Conservation (phyloP, 2,113 vertebrate genomes). For the Cephalopholis sonnerati region DNA sequence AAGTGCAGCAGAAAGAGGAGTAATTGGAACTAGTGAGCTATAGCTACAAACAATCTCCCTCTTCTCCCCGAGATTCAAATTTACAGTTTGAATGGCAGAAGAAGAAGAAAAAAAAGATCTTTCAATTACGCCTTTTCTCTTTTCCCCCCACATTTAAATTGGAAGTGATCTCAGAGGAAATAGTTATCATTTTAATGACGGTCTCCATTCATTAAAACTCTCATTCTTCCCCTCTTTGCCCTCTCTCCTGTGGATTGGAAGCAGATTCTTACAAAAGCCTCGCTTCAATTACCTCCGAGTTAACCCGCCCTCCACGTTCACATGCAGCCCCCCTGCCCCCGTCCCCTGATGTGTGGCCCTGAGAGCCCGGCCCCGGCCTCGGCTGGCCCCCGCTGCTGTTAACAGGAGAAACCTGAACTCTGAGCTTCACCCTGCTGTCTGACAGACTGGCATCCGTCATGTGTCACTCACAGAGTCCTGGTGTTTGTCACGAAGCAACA, state of each 20-base stretch:
- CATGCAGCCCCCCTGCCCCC: neutral
- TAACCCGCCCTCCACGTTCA: conserved; percentile 31
- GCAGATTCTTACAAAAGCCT: conserved; percentile 74
- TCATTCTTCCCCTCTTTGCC: conserved; percentile 71
- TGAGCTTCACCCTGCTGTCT: neutral
- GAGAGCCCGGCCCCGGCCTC: conserved; percentile 33
- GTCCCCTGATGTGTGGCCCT: conserved; percentile 54
- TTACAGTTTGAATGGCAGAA: conserved; percentile 82
- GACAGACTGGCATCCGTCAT: conserved; percentile 47
- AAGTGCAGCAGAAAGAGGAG: conserved; percentile 61
- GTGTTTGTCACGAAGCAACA: conserved; percentile 14
- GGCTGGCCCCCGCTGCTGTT: conserved; percentile 36
- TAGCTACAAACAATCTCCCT: conserved; percentile 65
- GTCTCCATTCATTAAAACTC: conserved; percentile 85
- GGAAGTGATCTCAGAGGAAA: conserved; percentile 85
- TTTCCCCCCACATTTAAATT: conserved; percentile 80
- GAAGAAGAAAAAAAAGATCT: conserved; percentile 74
- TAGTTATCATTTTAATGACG: conserved; percentile 86
- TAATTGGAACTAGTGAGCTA: conserved; percentile 73
- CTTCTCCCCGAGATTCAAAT: conserved; percentile 66
- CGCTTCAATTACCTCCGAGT: conserved; percentile 82
- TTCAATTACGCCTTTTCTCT: conserved; percentile 82
- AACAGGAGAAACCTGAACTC: conserved; percentile 38
- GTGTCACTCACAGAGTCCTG: conserved; percentile 38
- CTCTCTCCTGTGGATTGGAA: conserved; percentile 70